Base-by-base conservation (phyloP, 1,140 invertebrate species). In the Monomorium pharaonis region DNA sequence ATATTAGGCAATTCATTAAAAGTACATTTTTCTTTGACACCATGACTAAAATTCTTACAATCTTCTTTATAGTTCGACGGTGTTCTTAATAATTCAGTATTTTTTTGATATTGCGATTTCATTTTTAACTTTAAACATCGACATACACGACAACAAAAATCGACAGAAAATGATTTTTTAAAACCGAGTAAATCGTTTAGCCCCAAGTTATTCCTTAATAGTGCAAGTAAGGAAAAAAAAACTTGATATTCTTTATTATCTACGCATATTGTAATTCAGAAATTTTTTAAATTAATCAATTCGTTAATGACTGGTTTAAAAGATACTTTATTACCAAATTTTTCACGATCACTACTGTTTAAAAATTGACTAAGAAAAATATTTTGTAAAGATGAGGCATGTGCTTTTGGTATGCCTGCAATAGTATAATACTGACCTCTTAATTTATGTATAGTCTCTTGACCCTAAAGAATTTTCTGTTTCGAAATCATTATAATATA, bases 51-150 rank as follows among this genome's bases (percentile, higher is more conserved):
- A 2, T 33, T 33, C 18, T n/a, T n/a, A 63, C 16, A 63, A 33
- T 37, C 60, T 63, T 63, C 18, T 63, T 33, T 0, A 3, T 63
- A 63, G 3, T 63, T 63, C 2, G 30, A 63, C 7, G 33, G 2
- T 33, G 60, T 63, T 63, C 60, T 63, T 63, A 33, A 63, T 63
- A 63, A 63, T 63, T 33, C 30, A n/a, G 3, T 10, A 63, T 63
- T 14, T 63, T 63, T 18, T 63, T 63, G 16, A 63, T 1, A 63
- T 3, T 62, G 58, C 30, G 9, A 63, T 63, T 18, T 33, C 1
- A 10, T 63, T 33, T 63, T 7, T 33, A 63, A 33, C 33, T 63
- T 63, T 33, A 16, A 10, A 63, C 27, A 7, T n/a, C 60, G 30
- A n/a, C 30, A 60, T 16, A 6, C 14, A 63, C 60, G 60, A 63